Conservation (phyloP, 37 sponge, comb jelly and placozoan species). For the Ephydatia muelleri region DNA sequence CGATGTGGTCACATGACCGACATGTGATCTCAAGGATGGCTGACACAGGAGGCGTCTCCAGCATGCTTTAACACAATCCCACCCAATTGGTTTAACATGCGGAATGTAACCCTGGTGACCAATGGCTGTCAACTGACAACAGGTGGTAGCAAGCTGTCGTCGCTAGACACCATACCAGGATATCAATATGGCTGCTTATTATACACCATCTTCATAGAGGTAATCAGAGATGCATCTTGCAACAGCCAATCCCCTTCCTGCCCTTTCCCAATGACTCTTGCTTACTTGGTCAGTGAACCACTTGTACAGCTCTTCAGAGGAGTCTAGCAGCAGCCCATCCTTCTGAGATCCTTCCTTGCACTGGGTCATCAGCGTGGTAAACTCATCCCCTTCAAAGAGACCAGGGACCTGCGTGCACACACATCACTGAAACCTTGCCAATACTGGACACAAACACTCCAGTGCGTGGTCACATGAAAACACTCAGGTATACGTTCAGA, state of each 20-base stretch:
- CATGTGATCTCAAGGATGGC: too few species aligned
- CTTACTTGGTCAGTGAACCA: slow-evolving; percentile 94
- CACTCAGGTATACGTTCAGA: too few species aligned
- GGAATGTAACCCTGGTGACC: not conserved
- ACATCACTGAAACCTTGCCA: too few species aligned
- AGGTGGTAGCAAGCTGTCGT: not conserved
- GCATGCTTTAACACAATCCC: too few species aligned
- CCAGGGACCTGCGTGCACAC: slow-evolving; percentile 84
- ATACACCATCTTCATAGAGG: slow-evolving; percentile 1
- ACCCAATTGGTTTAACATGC: too few species aligned
- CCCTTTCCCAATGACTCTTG: not conserved
- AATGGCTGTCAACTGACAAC: not conserved
- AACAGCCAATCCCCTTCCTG: not conserved
- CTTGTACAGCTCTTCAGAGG: slow-evolving; percentile 94
- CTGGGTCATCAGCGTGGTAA: slow-evolving; percentile 94
- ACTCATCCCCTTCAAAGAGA: slow-evolving; percentile 97
- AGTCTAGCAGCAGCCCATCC: slow-evolving; percentile 95
- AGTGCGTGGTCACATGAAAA: too few species aligned
- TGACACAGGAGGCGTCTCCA: too few species aligned
- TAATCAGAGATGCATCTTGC: not conserved
- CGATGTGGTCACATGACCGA: too few species aligned
- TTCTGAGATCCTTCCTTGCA: slow-evolving; percentile 96
- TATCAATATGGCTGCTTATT: not conserved
- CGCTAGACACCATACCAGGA: not conserved
- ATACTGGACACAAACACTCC: too few species aligned